Conservation (phyloP, 2,113 vertebrate genomes). For the Apaloderma vittatum region DNA sequence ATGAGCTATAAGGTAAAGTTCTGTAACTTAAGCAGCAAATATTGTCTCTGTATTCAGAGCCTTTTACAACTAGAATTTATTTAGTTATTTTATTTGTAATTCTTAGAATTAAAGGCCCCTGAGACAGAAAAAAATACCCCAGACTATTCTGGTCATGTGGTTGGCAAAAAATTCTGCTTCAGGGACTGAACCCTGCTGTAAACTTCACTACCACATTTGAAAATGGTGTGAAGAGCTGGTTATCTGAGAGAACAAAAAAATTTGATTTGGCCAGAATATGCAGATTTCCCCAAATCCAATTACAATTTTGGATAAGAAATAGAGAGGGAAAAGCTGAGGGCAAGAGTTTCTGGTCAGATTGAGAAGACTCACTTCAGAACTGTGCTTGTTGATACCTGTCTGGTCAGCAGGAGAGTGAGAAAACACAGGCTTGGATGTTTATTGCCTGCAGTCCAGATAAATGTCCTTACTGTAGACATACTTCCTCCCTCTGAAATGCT, state of each 20-base stretch:
- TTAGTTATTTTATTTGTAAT: too few species aligned
- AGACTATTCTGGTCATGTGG: neutral
- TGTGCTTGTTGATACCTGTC: neutral
- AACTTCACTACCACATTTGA: neutral
- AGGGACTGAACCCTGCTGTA: neutral
- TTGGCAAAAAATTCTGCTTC: neutral
- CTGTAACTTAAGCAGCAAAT: neutral
- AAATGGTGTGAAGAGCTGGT: neutral
- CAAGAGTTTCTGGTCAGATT: neutral
- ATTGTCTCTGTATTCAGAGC: neutral
- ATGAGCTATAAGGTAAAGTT: neutral
- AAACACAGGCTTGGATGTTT: neutral
- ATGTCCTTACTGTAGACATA: neutral
- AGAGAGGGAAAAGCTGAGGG: neutral
- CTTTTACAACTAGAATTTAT: neutral
- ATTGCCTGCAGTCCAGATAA: neutral
- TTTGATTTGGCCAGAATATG: neutral
- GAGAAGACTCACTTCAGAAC: neutral
- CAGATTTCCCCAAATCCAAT: neutral
- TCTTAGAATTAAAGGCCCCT: neutral
- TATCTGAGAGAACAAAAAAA: neutral
- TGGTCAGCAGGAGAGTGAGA: neutral
- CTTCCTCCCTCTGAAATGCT: neutral
- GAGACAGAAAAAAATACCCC: fast-evolving
- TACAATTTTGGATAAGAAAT: neutral